Evolutionary conservation across 2,113 vertebrate genomes (phyloP).

Genomic region (Onychorhynchus coronatus): DNA sequence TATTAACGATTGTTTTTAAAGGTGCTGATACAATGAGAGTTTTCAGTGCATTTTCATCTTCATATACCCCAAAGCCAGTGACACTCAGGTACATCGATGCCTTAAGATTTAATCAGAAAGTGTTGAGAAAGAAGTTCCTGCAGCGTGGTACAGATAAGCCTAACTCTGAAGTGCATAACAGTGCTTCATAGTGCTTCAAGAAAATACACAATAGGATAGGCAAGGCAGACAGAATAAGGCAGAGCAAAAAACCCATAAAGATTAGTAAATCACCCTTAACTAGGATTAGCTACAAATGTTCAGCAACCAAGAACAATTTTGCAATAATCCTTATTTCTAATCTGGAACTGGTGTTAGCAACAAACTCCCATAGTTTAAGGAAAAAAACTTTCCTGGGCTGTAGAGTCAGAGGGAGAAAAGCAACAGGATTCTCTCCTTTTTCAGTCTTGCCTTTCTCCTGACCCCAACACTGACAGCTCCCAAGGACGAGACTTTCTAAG

Average conservation of each 20-base stretch:
- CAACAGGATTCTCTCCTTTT: neutral
- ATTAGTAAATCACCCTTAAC: neutral
- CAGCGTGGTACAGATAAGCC: neutral
- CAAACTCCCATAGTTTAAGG: neutral
- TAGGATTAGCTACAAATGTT: neutral
- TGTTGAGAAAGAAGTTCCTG: neutral
- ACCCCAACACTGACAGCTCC: neutral
- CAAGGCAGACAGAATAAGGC: neutral
- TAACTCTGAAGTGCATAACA: neutral
- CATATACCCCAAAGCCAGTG: neutral
- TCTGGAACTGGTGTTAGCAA: neutral
- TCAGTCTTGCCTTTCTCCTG: neutral
- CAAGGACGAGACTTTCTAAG: neutral
- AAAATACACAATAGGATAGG: neutral
- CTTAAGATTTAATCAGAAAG: constrained; percentile 17
- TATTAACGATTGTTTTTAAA: neutral
- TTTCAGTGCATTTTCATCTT: neutral
- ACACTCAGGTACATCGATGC: neutral
- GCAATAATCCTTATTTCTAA: neutral
- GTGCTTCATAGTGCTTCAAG: neutral
- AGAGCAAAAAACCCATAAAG: neutral
- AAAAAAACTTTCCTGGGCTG: neutral
- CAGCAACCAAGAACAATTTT: neutral
- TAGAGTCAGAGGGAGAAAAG: neutral
- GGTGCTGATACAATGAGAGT: neutral